Evolutionary conservation across 2,797 vertebrate genomes (phyloP), one percentile per base, ranked within the genome.

Genomic region (Peromyscus attwateri): DNA sequence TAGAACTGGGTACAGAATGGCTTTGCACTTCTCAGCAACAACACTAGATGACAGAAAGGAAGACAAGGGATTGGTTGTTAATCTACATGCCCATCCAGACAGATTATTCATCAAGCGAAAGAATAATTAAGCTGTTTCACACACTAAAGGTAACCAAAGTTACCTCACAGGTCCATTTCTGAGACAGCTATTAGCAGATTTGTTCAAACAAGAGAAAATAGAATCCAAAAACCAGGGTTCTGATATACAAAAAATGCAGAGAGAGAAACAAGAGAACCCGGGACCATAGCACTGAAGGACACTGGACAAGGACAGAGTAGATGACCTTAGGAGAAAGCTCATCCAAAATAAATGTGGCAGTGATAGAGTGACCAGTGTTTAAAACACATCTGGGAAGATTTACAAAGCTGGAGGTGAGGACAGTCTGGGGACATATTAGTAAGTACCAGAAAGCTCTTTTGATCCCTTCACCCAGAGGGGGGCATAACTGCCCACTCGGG

Each of bases 151-250:
- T 52, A 29, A 49, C 66, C 85, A 89, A 82, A 84, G 4, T 37
- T n/a, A 85, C 29, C 31, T 70, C 75, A 46, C 14, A 27, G 37
- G 17, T 37, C 31, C 55, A 75, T 68, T 79, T 89, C 70, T 87
- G 62, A 93, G 46, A 64, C 90, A 77, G 81, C 60, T 64, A 31
- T 96, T 62, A 55, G 34, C 89, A 84, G 66, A 80, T 57, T n/a
- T 92, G 66, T 83, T 93, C n/a, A 70, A 76, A 9, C 23, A 88
- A 90, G 31, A 90, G 23, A 83, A 92, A 83, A 94, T 0, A 2
- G 62, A 89, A 94, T 89, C 43, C 13, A 73, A 49, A 62, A 89
- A 79, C 57, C 2, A 6, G 13, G 17, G 31, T 87, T 92, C 25
- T 49, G 25, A 55, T 55, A 27, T 9, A 12, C 43, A 19, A 77